phyloP scores from a whole-genome alignment of 2,113 vertebrate genomes.

The Platysteira castanea region DNA sequence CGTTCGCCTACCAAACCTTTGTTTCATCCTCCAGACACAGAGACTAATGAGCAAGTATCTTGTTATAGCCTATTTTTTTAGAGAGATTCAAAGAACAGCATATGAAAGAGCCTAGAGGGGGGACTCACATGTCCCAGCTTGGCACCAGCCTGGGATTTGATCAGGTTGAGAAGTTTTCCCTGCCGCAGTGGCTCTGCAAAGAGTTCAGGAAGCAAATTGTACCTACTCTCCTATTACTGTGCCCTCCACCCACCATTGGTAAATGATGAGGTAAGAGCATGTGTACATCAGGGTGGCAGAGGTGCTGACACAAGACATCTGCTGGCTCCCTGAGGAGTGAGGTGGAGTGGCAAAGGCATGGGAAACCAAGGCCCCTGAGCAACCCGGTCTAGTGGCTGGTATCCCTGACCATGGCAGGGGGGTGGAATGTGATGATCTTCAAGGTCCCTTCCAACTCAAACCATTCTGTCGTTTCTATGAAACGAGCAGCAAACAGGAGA shows the following conservation, averaged over 20 bases:
- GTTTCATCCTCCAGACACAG: slow-evolving; percentile 4
- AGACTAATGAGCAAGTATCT: neutral
- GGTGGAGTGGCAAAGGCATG: neutral
- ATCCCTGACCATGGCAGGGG: neutral
- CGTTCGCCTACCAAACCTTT: neutral
- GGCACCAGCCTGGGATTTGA: neutral
- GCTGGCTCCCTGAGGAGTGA: neutral
- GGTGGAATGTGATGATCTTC: neutral
- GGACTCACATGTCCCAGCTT: neutral
- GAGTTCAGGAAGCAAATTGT: neutral
- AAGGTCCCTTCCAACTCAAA: neutral
- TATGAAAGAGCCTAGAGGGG: neutral
- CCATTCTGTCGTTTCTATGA: neutral
- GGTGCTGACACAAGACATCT: slow-evolving; percentile 21
- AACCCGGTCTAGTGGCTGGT: neutral
- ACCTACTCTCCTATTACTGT: neutral
- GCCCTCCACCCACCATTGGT: slow-evolving; percentile 4
- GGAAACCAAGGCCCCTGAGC: neutral
- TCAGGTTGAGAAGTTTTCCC: neutral
- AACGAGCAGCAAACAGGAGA: neutral
- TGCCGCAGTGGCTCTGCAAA: neutral
- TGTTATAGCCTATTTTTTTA: neutral
- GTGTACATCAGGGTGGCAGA: neutral
- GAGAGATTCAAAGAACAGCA: neutral
- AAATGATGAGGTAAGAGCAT: slow-evolving; percentile 24